Evolutionary conservation across 2,113 vertebrate genomes (phyloP).

Genomic region (Anarhynchus alexandrinus): DNA sequence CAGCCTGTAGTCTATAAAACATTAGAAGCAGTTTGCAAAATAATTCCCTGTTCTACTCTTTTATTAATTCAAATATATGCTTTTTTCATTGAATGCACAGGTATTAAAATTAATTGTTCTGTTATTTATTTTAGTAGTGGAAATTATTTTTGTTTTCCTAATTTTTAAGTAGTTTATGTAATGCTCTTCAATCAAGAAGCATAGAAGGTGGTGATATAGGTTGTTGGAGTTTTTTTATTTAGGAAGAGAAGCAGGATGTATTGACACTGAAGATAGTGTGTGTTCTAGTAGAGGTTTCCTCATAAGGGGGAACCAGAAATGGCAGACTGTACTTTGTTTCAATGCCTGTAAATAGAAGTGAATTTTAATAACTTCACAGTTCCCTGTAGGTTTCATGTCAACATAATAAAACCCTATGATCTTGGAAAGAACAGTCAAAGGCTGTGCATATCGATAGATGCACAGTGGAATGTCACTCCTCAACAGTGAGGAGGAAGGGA

Average conservation of each 20-base stretch:
- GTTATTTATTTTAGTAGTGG: not conserved
- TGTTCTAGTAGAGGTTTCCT: not conserved
- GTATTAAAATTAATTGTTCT: not conserved
- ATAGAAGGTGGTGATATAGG: not conserved
- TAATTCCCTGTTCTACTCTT: not conserved
- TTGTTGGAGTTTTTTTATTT: not conserved
- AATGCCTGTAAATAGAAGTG: not conserved
- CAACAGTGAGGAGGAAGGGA: not conserved
- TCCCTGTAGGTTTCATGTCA: not conserved
- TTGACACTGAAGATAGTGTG: not conserved
- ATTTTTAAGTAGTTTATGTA: not conserved
- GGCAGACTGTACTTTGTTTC: not conserved
- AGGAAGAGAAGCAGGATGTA: not conserved
- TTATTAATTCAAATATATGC: not conserved
- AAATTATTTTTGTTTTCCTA: not conserved
- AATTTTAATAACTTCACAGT: not conserved
- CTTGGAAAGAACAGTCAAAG: not conserved
- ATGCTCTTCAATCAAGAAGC: not conserved
- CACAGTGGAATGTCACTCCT: not conserved
- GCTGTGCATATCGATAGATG: not conserved
- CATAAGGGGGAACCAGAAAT: not conserved
- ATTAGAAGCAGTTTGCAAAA: not conserved
- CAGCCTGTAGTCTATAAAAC: not conserved
- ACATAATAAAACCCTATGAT: not conserved
- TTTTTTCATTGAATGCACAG: not conserved